phyloP scores from a whole-genome alignment of 2,888 invertebrate genomes.

The Urechis unicinctus region DNA sequence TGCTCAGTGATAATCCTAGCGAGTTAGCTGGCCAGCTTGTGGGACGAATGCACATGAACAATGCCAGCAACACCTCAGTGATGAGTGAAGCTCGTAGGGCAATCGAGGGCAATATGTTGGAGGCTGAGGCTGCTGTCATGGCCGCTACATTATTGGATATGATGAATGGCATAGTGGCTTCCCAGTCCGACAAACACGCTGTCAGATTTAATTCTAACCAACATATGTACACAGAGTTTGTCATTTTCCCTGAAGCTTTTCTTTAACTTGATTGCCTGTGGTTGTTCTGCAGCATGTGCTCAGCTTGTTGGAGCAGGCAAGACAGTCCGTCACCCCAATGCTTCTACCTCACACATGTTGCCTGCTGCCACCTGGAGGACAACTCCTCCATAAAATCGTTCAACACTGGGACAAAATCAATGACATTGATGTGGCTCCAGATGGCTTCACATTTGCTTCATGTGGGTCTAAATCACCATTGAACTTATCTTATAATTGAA shows the following conservation, averaged over 20 bases:
- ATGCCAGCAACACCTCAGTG: constrained; percentile 5
- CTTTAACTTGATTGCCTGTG: too few species aligned
- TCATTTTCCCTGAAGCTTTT: neutral
- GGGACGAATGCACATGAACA: constrained; percentile 17
- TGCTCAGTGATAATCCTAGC: constrained; percentile 20
- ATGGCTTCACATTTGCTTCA: constrained; percentile 14
- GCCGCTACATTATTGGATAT: constrained; percentile 9
- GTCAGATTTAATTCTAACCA: too few species aligned
- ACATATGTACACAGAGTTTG: too few species aligned
- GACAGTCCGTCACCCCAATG: constrained; percentile 1
- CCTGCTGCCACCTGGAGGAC: constrained; percentile 20
- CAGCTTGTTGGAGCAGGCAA: constrained; percentile 2
- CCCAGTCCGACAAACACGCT: neutral
- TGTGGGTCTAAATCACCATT: constrained; percentile 5
- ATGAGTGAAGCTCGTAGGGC: constrained; percentile 8
- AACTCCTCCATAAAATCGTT: constrained; percentile 16
- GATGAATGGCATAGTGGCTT: constrained; percentile 8
- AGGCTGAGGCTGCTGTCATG: constrained; percentile 3
- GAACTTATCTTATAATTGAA: neutral
- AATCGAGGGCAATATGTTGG: constrained; percentile 3
- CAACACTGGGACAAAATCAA: constrained; percentile 15
- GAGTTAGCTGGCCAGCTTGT: constrained; percentile 19
- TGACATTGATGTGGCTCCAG: constrained; percentile 14
- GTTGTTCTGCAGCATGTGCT: too few species aligned
- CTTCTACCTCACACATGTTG: constrained; percentile 17